These are phyloP conservation scores for Artibeus lituratus DNA, from an alignment of 2,797 vertebrate species.

Conservation along the genomic window DNA sequence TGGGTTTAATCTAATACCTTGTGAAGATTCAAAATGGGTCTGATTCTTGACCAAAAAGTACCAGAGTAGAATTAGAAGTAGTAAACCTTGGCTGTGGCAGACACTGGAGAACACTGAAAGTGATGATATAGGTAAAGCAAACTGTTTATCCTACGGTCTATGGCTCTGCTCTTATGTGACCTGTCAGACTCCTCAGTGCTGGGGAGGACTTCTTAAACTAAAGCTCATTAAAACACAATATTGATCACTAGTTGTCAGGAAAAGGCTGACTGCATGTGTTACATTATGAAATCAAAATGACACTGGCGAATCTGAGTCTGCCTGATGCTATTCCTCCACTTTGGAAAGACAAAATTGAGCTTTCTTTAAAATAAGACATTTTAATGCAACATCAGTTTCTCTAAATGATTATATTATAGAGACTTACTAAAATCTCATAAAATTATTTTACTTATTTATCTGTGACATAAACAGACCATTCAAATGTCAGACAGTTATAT, in stretches of 20 bases:
- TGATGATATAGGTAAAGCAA: not conserved
- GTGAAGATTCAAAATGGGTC: not conserved
- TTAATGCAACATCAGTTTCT: not conserved
- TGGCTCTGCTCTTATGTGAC: not conserved
- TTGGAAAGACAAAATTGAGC: not conserved
- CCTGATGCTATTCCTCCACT: not conserved
- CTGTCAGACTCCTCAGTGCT: not conserved
- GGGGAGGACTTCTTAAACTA: not conserved
- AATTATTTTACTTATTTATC: not conserved
- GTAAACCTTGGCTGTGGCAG: not conserved
- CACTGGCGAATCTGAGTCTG: not conserved
- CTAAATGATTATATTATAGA: not conserved
- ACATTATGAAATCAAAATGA: not conserved
- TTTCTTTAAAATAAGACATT: not conserved
- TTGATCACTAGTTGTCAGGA: not conserved
- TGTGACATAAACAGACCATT: not conserved
- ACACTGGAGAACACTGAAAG: not conserved
- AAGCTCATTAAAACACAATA: not conserved
- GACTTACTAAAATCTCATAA: not conserved
- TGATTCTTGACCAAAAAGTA: not conserved
- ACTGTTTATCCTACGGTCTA: not conserved
- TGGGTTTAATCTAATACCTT: not conserved
- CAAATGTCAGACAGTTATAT: not conserved
- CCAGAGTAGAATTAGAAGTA: not conserved
- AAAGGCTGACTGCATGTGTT: not conserved